Percentiles rank a stretch among this genome's conserved stretches.
phyloP scores from a whole-genome alignment of 1,140 invertebrate genomes.

The Physella acuta region DNA sequence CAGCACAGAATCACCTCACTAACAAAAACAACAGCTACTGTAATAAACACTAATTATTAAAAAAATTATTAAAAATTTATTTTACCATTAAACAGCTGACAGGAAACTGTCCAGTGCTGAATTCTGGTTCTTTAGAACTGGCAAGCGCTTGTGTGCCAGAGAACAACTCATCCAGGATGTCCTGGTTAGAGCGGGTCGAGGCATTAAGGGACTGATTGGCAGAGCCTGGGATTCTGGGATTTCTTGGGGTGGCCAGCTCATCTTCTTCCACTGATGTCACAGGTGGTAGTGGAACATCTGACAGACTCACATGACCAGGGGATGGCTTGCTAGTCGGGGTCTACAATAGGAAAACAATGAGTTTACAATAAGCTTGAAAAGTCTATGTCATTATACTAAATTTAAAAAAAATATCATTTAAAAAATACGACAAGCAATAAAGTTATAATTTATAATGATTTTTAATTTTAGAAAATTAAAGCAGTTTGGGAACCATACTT shows the following conservation, averaged over 20 bases:
- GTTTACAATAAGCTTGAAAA: too few species aligned
- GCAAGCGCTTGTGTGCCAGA: not conserved
- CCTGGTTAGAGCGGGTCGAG: slow-evolving; percentile 13
- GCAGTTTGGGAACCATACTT: too few species aligned
- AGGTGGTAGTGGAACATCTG: slow-evolving; percentile 43
- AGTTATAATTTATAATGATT: too few species aligned
- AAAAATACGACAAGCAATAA: too few species aligned
- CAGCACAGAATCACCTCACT: too few species aligned
- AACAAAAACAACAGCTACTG: too few species aligned
- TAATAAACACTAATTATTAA: too few species aligned
- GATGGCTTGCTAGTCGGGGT: too few species aligned
- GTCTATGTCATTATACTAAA: too few species aligned
- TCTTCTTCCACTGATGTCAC: slow-evolving; percentile 38
- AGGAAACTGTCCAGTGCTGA: slow-evolving; percentile 18
- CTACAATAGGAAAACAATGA: too few species aligned
- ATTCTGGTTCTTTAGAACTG: slow-evolving; percentile 13
- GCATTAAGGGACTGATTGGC: slow-evolving; percentile 1
- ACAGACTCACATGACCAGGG: slow-evolving; percentile 36
- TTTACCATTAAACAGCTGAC: slow-evolving; percentile 12
- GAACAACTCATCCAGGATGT: slow-evolving; percentile 32
- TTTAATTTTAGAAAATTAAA: too few species aligned
- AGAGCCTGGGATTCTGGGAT: not conserved
- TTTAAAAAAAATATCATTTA: too few species aligned
- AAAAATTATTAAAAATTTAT: not conserved
- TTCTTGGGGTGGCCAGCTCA: slow-evolving; percentile 40